A percentile compares a stretch with the other conserved stretches of the same genome.
These are phyloP conservation scores for Charina bottae DNA, from an alignment of 2,113 vertebrate genomes.

Conservation along the genomic window DNA sequence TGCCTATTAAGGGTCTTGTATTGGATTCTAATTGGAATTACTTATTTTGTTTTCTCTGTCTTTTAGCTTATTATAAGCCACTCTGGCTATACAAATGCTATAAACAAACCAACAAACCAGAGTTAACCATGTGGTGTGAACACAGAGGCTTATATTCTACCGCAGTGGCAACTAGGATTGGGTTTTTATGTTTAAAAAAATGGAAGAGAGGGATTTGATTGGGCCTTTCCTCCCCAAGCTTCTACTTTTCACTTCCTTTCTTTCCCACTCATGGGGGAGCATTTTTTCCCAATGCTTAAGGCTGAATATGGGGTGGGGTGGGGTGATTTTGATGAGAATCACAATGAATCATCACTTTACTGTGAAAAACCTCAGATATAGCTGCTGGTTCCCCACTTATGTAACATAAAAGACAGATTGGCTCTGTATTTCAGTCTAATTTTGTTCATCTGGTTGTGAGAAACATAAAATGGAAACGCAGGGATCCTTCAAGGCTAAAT, in stretches of 20 bases:
- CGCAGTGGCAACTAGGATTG: neutral
- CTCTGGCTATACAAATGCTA: neutral
- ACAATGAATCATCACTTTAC: neutral
- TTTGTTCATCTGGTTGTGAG: neutral
- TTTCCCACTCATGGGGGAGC: neutral
- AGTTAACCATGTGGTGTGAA: neutral
- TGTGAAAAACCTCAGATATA: neutral
- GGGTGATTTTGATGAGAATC: neutral
- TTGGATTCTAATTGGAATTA: neutral
- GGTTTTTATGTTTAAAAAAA: neutral
- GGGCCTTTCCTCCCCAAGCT: too few relatives aligned
- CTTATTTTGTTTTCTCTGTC: neutral
- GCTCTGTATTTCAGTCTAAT: neutral
- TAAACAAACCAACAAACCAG: neutral
- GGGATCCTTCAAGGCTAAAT: neutral
- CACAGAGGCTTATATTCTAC: neutral
- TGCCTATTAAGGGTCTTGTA: neutral
- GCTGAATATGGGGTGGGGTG: neutral
- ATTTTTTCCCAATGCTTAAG: neutral
- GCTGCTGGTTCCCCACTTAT: neutral
- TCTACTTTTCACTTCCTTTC: too few relatives aligned
- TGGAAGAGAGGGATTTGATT: too few relatives aligned
- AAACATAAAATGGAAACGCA: neutral
- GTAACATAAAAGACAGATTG: neutral
- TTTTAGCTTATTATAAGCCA: neutral